These are phyloP conservation scores for Turdus rufiventris DNA, from an alignment of 2,113 vertebrate species.

Conservation along the genomic window DNA sequence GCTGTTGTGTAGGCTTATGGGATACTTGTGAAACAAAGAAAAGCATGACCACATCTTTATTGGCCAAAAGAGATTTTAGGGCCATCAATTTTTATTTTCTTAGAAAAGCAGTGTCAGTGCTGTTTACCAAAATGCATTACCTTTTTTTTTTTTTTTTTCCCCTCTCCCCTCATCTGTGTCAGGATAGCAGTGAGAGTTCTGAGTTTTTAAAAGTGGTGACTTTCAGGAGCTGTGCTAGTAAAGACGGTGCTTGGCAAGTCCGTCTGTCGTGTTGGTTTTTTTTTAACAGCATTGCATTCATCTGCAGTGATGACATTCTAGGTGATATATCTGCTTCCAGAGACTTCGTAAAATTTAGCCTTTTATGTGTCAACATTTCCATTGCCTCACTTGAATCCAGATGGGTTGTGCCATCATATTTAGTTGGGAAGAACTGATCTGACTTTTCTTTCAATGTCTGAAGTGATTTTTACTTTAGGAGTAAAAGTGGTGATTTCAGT, in stretches of 20 bases:
- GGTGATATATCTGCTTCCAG: slow-evolving; percentile 24
- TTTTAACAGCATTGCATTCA: background rate
- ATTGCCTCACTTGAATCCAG: background rate
- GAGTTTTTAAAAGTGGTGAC: background rate
- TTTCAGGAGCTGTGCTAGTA: background rate
- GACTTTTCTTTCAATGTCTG: slow-evolving; percentile 2
- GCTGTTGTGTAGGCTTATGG: background rate
- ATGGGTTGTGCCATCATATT: background rate
- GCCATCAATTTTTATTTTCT: background rate
- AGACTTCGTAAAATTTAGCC: slow-evolving; percentile 12
- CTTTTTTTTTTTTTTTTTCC: background rate
- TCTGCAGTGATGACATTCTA: slow-evolving; percentile 6
- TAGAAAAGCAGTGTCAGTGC: background rate
- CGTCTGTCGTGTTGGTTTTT: accelerated
- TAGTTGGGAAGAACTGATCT: background rate
- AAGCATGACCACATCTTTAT: background rate
- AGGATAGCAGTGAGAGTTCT: background rate
- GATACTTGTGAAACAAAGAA: slow-evolving; percentile 9
- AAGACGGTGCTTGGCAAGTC: background rate
- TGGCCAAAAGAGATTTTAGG: background rate
- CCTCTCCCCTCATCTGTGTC: background rate
- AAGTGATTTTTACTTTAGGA: slow-evolving; percentile 14
- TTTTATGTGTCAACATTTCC: slow-evolving; percentile 38
- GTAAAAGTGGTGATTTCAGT: background rate
- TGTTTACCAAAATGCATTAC: background rate